Base-by-base conservation (phyloP, 2,888 invertebrate genomes). In the Agriopis aurantiaria region DNA sequence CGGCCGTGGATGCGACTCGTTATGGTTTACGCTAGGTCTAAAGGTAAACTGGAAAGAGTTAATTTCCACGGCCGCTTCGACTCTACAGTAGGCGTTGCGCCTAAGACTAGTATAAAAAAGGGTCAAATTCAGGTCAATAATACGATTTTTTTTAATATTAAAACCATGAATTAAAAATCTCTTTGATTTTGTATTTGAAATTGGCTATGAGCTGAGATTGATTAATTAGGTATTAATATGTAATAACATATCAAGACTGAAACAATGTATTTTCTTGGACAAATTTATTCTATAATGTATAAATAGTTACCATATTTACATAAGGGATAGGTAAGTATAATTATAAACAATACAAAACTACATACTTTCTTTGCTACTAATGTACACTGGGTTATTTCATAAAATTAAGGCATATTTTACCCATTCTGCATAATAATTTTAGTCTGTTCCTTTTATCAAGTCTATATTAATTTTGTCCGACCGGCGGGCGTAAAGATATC, bases 201-300 rank as follows among this genome's bases (percentile, higher is more conserved):
- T 23, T 23, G 17, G 17, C 2, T 23, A 23, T 23, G 17, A 23
- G 17, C 17, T 23, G 17, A 23, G 17, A 23, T 23, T 23, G 17
- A 23, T 0, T 23, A 23, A 23, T 23, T 23, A 23, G 17, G 17
- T 23, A 23, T 23, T n/a, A n/a, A 23, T 23, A 23, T 23, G 17
- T 23, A 23, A 23, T 23, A 23, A 23, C 17, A 23, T 1, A 23
- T 33, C 33, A 5, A 33, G 33, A 46, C 8, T 43, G 45, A 71
- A 77, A 74, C 67, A 71, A 68, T 43, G 45, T 57, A 58, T 8
- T 23, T 23, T 66, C 72, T 75, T 83, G 79, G 82, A 81, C 83
- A 83, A 79, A 85, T 83, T 91, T 92, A 92, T 89, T 92, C 81
- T 87, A 84, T 87, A 88, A 86, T 88, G 86, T 91, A 88, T 91